Evolutionary conservation across 2,113 vertebrate species (phyloP), one percentile per base, ranked within the genome.

Genomic region (Diadophis punctatus): DNA sequence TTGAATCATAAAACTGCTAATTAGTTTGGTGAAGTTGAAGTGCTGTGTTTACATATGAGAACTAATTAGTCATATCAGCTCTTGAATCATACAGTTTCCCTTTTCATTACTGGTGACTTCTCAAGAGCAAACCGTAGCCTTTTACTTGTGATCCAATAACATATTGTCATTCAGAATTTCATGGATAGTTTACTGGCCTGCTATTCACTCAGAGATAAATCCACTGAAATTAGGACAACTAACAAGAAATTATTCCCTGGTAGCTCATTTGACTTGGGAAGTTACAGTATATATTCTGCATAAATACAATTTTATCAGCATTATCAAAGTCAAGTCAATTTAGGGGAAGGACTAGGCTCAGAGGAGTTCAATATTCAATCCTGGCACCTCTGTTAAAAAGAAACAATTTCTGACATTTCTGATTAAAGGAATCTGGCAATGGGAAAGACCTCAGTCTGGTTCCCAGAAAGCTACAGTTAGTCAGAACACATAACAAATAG

Each of bases 11-110:
- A 96, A 96, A 58, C 80, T 87, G 49, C 30, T 96, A 96, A 96
- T 96, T 96, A 96, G 94, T 88, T 97, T 93, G 55, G 0, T 95
- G 89, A 96, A 95, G 96, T 96, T 95, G 95, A 97, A 95, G 8
- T 96, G n/a, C 46, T 94, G 34, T 93, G 58, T 91, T 96, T 95
- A 80, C 55, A 95, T 55, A 92, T 94, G 93, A 96, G 96, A 97
- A 89, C 87, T 94, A 95, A 96, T 96, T 96, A 95, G 52, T 94
- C 80, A 91, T 90, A 92, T 60, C 27, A 27, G 93, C 87, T 60
- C 51, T 58, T 93, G 93, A 95, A 95, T 94, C 52, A 93, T 93
- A 49, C 12, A 56, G 95, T 7, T 53, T 25, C 89, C 91, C 1
- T 90, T 85, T 88, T 88, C 43, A 90, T 25, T 93, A 94, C 43